Base-by-base conservation (phyloP, 2,797 vertebrate genomes). In the Tolypeutes matacus region DNA sequence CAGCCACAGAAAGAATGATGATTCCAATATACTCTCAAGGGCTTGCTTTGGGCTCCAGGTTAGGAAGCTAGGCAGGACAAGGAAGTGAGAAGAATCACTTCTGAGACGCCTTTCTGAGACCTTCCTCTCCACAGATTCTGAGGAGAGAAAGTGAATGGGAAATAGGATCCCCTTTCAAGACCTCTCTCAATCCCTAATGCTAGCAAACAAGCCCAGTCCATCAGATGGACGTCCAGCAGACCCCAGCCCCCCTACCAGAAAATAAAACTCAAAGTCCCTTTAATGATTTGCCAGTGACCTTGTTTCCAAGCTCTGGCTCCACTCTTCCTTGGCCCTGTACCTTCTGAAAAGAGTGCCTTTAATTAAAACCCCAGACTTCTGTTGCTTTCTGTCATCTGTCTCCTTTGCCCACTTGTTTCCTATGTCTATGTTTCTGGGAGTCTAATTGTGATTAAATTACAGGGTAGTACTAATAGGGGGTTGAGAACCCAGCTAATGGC, bases 371-470 rank as follows among this genome's bases (percentile, higher is more conserved):
- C 70, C 65, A 8, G 31, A 64, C 15, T 80, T 60, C 72, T 89
- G 46, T 89, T 93, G 76, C 76, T 94, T 92, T 97, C 82, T 95
- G 83, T 91, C 80, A 91, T 95, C 88, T 92, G 67, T 91, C 70
- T 96, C 80, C 75, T 95, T 96, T 96, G 92, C 86, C 87, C 70
- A 91, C 75, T 96, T 96, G 93, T 95, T 97, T 97, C 83, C 94
- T 93, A 56, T 95, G 93, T 86, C 91, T 95, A 5, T 94, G 94
- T 93, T 96, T 96, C 96, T 95, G 75, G 73, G 96, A 96, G 90
- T 94, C 86, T 97, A 97, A 97, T 94, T 97, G 96, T 96, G 90
- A 95, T 93, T 87, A 97, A 98, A 97, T 97, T 97, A 96, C 36
- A 97, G 95, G 91, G 96, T 96, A 65, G 91, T 83, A 84, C 86